Base-by-base conservation (phyloP, 2,797 vertebrate species). In the Mastacembelus armatus region DNA sequence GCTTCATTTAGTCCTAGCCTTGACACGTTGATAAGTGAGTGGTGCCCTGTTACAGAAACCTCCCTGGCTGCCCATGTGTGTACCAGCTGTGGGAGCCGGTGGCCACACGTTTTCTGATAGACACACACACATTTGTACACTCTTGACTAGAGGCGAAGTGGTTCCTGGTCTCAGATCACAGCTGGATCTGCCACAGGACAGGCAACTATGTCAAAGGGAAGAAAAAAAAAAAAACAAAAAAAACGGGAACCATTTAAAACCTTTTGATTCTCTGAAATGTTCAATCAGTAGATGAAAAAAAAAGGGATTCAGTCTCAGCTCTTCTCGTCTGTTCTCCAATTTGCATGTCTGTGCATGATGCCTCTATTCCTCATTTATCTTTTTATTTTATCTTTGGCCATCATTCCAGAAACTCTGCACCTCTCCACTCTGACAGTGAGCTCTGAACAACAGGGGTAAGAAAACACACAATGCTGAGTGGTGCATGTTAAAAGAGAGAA, bases 71-170 rank as follows among this genome's bases (percentile, higher is more conserved):
- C 59, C 83, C 90, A 91, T 90, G 80, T 91, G 91, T 76, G 79
- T 73, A 75, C 82, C 91, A 92, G 88, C 86, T 91, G 90, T 87
- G 71, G 72, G 65, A 81, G 77, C 49, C 61, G 58, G 70, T 80
- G 86, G 81, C 77, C 68, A 74, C 77, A 78, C 54, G 4, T n/a
- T n/a, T n/a, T 49, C 49, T 66, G 21, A 19, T 32, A 30, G 35
- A 48, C 47, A 70, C 30, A 60, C 24, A 61, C 49, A 47, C 40
- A 43, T 30, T 24, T 33, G 35, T 26, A 39, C 69, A 66, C 40
- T 1, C 67, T n/a, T 66, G 68, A 84, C 78, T 71, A 2, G 29
- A 59, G 45, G 62, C 71, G 58, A 71, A 60, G 59, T 70, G 51
- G 62, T 78, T 66, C 58, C 67, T 78, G 48, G 16, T 69, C 65